These are phyloP conservation scores for Anagrus nilaparvatae DNA, from an alignment of 1,140 invertebrate species.

Conservation along the genomic window DNA sequence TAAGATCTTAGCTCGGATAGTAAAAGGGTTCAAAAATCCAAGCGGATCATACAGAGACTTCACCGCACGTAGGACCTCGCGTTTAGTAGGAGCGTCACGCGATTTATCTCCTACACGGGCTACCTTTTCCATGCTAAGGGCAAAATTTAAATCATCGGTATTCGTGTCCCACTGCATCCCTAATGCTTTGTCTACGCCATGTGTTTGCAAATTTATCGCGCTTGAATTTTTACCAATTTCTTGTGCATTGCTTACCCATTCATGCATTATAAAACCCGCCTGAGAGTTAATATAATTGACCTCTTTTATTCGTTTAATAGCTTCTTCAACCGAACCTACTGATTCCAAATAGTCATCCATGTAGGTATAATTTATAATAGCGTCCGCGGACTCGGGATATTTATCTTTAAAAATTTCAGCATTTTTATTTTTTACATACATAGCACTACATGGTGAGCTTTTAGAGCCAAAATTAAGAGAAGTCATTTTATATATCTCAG, in stretches of 20 bases:
- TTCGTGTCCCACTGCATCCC: constrained; percentile 6
- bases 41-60: constrained; percentile 23
- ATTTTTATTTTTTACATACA: constrained; percentile 13
- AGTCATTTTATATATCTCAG: constrained; percentile 22
- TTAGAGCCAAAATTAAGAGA: constrained; percentile 27
- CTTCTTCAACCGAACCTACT: constrained; percentile 5
- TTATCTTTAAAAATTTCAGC: neutral
- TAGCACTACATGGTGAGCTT: constrained; percentile 23
- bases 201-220: neutral
- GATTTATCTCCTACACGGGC: neutral
- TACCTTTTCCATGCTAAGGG: neutral
- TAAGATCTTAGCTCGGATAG: constrained; percentile 17
- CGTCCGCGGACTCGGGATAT: neutral
- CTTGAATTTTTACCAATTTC: neutral
- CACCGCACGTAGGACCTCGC: constrained; percentile 11
- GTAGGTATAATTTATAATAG: constrained; percentile 5
- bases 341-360: constrained; percentile 15
- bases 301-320: neutral
- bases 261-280: constrained; percentile 16
- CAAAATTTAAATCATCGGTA: neutral
- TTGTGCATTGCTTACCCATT: constrained; percentile 1
- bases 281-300: constrained; percentile 3
- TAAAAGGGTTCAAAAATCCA: constrained; percentile 16
- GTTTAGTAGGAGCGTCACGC: constrained; percentile 9
- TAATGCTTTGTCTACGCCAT: neutral